phyloP scores from a whole-genome alignment of 2,888 invertebrate species.

The Campopleginae sp. region DNA sequence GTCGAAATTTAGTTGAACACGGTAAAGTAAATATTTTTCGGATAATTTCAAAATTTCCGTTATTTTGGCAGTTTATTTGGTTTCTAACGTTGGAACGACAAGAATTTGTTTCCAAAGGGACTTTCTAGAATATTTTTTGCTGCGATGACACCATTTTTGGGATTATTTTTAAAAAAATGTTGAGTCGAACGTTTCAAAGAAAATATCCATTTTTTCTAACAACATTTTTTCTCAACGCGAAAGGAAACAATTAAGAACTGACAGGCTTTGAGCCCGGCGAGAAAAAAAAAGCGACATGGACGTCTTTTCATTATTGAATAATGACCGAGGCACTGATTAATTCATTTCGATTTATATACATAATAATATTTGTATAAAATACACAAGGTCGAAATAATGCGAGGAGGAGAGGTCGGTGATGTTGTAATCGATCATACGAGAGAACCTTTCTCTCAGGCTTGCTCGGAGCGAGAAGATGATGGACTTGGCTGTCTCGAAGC shows the following conservation, averaged over 20 bases:
- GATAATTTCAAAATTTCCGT: too few relatives aligned
- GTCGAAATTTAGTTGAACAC: too few relatives aligned
- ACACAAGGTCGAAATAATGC: slow-evolving; percentile 27
- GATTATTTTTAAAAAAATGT: too few relatives aligned
- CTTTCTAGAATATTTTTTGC: too few relatives aligned
- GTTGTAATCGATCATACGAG: slow-evolving; percentile 60
- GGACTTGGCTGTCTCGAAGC: slow-evolving; percentile 46
- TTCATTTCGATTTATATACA: slow-evolving; percentile 28
- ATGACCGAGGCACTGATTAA: slow-evolving; percentile 13
- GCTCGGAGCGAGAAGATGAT: slow-evolving; percentile 58
- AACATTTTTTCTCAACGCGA: too few relatives aligned
- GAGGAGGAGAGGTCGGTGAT: slow-evolving; percentile 5
- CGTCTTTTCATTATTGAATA: slow-evolving; percentile 25
- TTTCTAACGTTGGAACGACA: too few relatives aligned
- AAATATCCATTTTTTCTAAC: too few relatives aligned
- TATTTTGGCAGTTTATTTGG: too few relatives aligned
- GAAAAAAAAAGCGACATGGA: neutral
- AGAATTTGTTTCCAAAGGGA: too few relatives aligned
- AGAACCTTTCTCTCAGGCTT: slow-evolving; percentile 27
- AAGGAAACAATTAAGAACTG: neutral
- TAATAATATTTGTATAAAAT: slow-evolving; percentile 39
- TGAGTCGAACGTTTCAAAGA: too few relatives aligned
- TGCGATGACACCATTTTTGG: too few relatives aligned
- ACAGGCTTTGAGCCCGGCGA: neutral
- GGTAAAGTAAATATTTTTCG: too few relatives aligned